Percentiles rank a stretch among this genome's conserved stretches.
These are phyloP conservation scores for Drosophila macrothrix DNA, from an alignment of 2,888 invertebrate genomes.

Conservation along the genomic window DNA sequence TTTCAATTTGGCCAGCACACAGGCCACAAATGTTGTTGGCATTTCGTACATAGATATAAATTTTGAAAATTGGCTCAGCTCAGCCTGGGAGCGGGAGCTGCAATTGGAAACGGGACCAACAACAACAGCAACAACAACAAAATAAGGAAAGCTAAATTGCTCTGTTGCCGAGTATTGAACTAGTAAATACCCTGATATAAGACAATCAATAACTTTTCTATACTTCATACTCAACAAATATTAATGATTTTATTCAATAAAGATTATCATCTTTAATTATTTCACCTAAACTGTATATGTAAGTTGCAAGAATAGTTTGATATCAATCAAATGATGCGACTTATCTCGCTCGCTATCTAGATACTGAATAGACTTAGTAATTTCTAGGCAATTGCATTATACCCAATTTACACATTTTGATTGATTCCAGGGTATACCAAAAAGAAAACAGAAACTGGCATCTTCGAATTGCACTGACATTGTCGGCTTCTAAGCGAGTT, in stretches of 20 bases:
- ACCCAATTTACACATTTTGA: neutral
- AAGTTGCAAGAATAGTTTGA: neutral
- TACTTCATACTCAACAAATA: neutral
- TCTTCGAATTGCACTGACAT: conserved; percentile 51
- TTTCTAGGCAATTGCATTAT: neutral
- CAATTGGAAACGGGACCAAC: conserved; percentile 51
- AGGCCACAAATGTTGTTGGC: conserved; percentile 61
- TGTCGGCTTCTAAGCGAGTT: conserved; percentile 61
- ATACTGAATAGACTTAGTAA: neutral
- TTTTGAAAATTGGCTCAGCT: conserved; percentile 74
- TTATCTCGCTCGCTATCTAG: neutral
- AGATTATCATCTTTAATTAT: neutral
- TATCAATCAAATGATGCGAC: neutral
- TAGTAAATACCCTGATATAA: neutral
- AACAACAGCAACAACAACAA: neutral
- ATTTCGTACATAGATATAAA: conserved; percentile 73
- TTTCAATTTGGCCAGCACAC: conserved; percentile 51
- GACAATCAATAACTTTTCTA: neutral
- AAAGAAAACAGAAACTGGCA: conserved; percentile 5
- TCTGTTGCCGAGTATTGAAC: neutral
- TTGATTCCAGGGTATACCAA: conserved; percentile 1
- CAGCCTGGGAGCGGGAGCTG: conserved; percentile 51
- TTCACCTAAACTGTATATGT: fast-evolving
- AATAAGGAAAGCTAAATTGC: neutral
- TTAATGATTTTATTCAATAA: fast-evolving